phyloP scores from a whole-genome alignment of 2,797 vertebrate genomes.

The Bryconaethiops microstoma region DNA sequence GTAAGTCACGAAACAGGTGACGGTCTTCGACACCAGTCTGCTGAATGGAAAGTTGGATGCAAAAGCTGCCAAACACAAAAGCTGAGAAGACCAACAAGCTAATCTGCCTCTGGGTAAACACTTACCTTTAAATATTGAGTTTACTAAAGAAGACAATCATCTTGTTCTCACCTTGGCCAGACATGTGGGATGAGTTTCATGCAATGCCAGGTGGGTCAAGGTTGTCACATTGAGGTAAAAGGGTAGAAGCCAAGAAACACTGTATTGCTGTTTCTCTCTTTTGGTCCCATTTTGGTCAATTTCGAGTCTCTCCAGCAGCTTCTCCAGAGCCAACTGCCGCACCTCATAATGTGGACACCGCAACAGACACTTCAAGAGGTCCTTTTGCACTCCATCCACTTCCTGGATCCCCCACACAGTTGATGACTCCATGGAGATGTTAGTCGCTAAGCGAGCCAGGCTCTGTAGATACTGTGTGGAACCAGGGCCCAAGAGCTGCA shows the following conservation, averaged over 20 bases:
- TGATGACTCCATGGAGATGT: slow-evolving; percentile 60
- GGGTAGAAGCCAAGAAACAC: slow-evolving; percentile 52
- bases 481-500: slow-evolving; percentile 75
- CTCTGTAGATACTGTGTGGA: slow-evolving; percentile 87
- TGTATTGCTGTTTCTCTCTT: slow-evolving; percentile 6
- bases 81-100: no score
- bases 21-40: not conserved
- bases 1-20: not conserved
- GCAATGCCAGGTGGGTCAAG: slow-evolving; percentile 79
- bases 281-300: not conserved
- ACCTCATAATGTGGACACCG: slow-evolving; percentile 80
- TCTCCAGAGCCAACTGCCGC: slow-evolving; percentile 79
- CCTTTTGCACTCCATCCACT: slow-evolving; percentile 23
- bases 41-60: not conserved
- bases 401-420: slow-evolving; percentile 59
- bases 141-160: not conserved
- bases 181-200: slow-evolving; percentile 85
- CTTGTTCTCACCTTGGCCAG: slow-evolving; percentile 83
- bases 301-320: slow-evolving; percentile 75
- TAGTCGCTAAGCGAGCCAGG: slow-evolving; percentile 76
- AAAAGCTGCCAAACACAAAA: no score
- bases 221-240: slow-evolving; percentile 63
- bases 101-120: not conserved
- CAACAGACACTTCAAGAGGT: slow-evolving; percentile 76
- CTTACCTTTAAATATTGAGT: not conserved